phyloP scores from a whole-genome alignment of 2,113 vertebrate species.

The Hydropotes inermis region DNA sequence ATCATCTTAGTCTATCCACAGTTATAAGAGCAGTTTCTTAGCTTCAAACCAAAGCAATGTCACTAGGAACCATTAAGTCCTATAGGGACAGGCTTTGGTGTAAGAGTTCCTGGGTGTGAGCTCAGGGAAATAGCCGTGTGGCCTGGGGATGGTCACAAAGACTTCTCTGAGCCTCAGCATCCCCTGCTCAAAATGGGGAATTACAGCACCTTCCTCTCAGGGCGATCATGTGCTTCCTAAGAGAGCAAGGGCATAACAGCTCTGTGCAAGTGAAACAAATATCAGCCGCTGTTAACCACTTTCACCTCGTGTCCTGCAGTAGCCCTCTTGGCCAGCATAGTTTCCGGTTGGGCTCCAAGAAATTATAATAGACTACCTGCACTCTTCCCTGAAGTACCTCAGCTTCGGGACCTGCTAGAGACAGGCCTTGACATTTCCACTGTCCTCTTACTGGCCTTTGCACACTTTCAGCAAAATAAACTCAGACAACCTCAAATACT shows the following conservation, averaged over 20 bases:
- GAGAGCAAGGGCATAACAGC: background rate
- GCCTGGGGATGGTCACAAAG: background rate
- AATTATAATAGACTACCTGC: background rate
- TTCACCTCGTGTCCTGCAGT: background rate
- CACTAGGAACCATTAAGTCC: background rate
- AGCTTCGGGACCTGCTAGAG: background rate
- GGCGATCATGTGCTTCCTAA: background rate
- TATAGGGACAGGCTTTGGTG: background rate
- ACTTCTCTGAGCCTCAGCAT: background rate
- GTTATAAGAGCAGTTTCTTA: background rate
- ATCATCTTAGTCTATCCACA: background rate
- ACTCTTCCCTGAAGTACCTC: background rate
- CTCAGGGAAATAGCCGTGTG: background rate
- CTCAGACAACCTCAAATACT: background rate
- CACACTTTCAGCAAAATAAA: background rate
- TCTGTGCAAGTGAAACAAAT: background rate
- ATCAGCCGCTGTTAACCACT: background rate
- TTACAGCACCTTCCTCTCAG: background rate
- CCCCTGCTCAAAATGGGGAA: background rate
- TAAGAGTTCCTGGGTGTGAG: background rate
- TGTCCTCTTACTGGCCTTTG: background rate
- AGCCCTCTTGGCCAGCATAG: background rate
- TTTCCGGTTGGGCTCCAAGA: background rate
- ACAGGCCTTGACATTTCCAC: background rate
- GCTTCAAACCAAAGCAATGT: background rate